Conservation (phyloP, 35 echinoderm and acorn worm genomes). For the Ptychodera flava region DNA sequence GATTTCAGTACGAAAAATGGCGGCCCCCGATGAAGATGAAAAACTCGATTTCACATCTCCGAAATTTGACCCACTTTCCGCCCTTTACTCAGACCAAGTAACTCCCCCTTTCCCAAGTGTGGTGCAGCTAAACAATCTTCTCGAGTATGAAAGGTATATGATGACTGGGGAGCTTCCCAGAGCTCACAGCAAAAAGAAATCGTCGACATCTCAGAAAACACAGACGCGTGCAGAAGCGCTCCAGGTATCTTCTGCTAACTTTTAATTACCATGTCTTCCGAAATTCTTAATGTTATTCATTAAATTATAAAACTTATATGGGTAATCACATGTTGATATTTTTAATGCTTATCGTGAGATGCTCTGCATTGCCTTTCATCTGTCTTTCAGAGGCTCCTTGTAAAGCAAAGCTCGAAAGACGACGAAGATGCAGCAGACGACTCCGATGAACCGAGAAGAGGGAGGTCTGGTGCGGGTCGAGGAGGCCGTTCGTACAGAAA, state of each 20-base stretch:
- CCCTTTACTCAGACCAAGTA: conserved; percentile 51
- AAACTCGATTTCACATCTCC: conserved; percentile 65
- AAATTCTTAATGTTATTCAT: too few species aligned
- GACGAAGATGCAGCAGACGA: not conserved
- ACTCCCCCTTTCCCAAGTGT: conserved; percentile 48
- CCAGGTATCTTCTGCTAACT: too few species aligned
- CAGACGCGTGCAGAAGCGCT: not conserved
- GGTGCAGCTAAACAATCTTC: conserved; percentile 38
- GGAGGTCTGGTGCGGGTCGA: not conserved
- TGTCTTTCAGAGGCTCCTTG: too few species aligned
- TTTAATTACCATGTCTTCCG: too few species aligned
- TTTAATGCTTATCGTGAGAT: too few species aligned
- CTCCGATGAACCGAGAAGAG: not conserved
- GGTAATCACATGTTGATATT: too few species aligned
- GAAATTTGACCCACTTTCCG: conserved; percentile 73
- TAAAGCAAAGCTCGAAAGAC: too few species aligned
- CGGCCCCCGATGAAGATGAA: conserved; percentile 40
- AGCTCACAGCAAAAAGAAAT: not conserved
- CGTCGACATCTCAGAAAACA: not conserved
- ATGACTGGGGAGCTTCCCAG: not conserved
- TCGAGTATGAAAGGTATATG: not conserved
- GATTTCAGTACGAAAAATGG: conserved; percentile 57
- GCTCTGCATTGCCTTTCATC: too few species aligned
- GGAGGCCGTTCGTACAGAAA: not conserved
- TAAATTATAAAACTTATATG: too few species aligned